Conservation (phyloP, 2,113 vertebrate species). For the Apistogramma diplotaenia region DNA sequence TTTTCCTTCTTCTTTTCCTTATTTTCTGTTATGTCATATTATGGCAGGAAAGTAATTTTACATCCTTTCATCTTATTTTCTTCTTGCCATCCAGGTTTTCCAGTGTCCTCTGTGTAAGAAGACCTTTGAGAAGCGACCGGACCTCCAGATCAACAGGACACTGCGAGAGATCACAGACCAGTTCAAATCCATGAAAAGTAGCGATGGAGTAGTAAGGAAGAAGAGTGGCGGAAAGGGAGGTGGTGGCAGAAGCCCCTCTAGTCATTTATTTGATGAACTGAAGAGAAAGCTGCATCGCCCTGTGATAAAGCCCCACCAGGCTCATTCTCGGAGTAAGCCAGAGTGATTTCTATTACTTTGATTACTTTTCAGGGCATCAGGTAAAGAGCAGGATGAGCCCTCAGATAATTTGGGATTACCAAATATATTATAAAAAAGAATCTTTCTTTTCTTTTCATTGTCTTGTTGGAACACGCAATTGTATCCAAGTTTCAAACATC, state of each 20-base stretch:
- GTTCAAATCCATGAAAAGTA: slow-evolving; percentile 59
- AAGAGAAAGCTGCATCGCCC: slow-evolving; percentile 30
- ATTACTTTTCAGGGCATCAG: background rate
- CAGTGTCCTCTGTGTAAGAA: slow-evolving; percentile 78
- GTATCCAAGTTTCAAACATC: no score
- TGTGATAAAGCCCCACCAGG: background rate
- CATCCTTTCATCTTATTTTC: background rate
- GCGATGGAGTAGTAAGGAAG: background rate
- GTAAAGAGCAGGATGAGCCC: background rate
- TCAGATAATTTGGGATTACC: background rate
- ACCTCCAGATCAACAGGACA: slow-evolving; percentile 76
- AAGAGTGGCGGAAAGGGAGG: background rate
- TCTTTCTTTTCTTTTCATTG: background rate
- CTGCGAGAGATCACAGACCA: slow-evolving; percentile 76
- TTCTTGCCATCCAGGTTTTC: slow-evolving; percentile 36
- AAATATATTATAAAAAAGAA: background rate
- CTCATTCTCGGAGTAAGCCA: background rate
- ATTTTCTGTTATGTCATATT: background rate
- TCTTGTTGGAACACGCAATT: no score
- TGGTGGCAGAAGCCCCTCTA: background rate
- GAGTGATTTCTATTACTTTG: background rate
- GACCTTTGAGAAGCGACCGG: slow-evolving; percentile 66
- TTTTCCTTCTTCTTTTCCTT: background rate
- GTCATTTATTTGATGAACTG: slow-evolving; percentile 40
- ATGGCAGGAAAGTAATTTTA: background rate